Percentiles rank a stretch among this genome's conserved stretches.
These are phyloP conservation scores for Lasioglossum albipes DNA, from an alignment of 1,140 invertebrate genomes.

Conservation along the genomic window DNA sequence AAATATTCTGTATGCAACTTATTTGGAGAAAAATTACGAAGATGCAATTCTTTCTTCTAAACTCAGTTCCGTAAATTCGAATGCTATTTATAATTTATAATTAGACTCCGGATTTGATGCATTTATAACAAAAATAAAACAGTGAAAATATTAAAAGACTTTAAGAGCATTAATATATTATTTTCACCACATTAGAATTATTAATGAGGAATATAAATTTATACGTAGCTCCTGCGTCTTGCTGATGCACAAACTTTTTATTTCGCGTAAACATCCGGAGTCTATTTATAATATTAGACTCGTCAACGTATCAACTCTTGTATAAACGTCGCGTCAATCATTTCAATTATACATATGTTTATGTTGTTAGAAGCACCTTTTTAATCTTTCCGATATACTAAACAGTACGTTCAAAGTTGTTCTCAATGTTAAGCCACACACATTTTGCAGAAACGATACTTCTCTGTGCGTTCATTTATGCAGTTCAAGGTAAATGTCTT, in stretches of 20 bases:
- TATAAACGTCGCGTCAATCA: conserved; percentile 1
- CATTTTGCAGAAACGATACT: conserved; percentile 27
- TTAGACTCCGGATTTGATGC: too few relatives aligned
- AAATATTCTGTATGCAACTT: neutral
- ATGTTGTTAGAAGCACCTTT: conserved; percentile 19
- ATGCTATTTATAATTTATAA: neutral
- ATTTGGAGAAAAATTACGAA: neutral
- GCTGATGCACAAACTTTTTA: too few relatives aligned
- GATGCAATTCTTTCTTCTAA: neutral
- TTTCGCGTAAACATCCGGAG: too few relatives aligned
- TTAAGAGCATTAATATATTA: too few relatives aligned
- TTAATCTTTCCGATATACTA: neutral
- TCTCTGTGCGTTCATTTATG: conserved; percentile 35
- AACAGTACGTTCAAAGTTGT: neutral
- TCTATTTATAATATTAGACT: neutral
- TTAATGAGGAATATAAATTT: too few relatives aligned
- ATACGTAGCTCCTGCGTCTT: too few relatives aligned
- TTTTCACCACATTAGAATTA: too few relatives aligned
- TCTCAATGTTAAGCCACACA: conserved; percentile 17
- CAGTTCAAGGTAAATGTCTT: conserved; percentile 16
- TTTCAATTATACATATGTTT: neutral
- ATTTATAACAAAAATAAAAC: too few relatives aligned
- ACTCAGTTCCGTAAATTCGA: neutral
- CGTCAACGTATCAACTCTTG: conserved; percentile 7
- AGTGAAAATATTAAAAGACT: too few relatives aligned